Evolutionary conservation across 2,113 vertebrate genomes (phyloP).

Genomic region (Cariama cristata): DNA sequence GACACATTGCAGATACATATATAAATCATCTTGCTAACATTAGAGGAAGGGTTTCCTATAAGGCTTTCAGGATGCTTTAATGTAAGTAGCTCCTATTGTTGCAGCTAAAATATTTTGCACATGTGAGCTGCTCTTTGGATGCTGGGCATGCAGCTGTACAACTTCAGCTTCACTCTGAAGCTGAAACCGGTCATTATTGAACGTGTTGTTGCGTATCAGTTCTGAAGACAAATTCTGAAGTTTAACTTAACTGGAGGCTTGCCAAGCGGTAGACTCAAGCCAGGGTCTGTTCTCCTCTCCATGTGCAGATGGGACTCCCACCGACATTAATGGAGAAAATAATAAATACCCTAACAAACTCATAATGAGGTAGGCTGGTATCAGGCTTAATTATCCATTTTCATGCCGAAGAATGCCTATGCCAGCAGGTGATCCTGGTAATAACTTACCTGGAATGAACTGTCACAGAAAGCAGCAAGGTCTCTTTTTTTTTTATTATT

Average conservation of each 20-base stretch:
- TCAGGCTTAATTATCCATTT: neutral
- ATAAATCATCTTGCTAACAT: conserved; percentile 68
- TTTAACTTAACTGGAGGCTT: conserved; percentile 3
- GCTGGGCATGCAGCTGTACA: conserved; percentile 35
- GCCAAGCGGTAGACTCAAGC: neutral
- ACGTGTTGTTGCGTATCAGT: neutral
- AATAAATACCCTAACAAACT: conserved; percentile 16
- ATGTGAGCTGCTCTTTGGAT: conserved; percentile 21
- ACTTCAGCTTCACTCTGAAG: conserved; percentile 45
- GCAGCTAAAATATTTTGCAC: conserved; percentile 45
- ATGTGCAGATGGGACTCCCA: neutral
- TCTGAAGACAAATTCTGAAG: conserved; percentile 47
- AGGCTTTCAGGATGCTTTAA: conserved; percentile 60
- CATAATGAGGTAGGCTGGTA: neutral
- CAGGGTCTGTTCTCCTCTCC: neutral
- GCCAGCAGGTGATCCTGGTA: neutral
- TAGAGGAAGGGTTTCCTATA: conserved; percentile 46
- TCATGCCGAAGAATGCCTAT: neutral
- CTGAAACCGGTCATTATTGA: conserved; percentile 19
- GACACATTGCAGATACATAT: conserved; percentile 58
- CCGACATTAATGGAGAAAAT: neutral
- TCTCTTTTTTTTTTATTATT: neutral
- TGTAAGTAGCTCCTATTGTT: conserved; percentile 38
- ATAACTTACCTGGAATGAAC: neutral
- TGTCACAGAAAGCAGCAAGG: neutral